Conservation (phyloP, 2,888 invertebrate genomes). For the Tricholauxania praeusta region DNA sequence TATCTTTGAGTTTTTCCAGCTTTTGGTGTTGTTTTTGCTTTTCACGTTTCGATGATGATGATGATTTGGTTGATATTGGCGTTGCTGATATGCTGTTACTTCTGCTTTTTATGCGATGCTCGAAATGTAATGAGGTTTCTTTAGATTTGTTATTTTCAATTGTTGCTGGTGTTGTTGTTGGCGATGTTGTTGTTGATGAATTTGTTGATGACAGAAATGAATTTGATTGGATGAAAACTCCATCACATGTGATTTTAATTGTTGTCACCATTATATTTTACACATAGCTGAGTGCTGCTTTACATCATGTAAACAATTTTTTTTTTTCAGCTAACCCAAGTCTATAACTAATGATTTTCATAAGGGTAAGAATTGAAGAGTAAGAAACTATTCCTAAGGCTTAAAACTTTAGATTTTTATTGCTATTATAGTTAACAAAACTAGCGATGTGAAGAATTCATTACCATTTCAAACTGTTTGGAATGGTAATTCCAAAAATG, state of each 20-base stretch:
- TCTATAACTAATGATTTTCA: no score
- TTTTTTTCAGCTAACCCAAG: no score
- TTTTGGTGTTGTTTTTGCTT: conserved; percentile 37
- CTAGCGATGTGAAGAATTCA: no score
- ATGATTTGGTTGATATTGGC: background rate
- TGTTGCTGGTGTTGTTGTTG: conserved; percentile 32
- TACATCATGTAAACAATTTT: background rate
- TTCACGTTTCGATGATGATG: conserved; percentile 17
- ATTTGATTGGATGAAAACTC: conserved; percentile 67
- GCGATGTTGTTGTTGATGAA: conserved; percentile 34
- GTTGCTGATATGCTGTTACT: no score
- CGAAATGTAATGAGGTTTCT: conserved; percentile 39
- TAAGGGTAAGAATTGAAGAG: no score
- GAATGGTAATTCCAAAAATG: no score
- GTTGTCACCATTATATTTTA: conserved; percentile 65
- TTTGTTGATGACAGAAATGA: conserved; percentile 60
- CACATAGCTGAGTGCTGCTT: conserved; percentile 40
- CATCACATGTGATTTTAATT: conserved; percentile 68
- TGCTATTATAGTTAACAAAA: no score
- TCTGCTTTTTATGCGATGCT: conserved; percentile 18
- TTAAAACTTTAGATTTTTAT: no score
- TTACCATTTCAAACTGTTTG: no score
- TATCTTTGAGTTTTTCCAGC: conserved; percentile 41
- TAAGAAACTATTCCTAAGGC: no score
- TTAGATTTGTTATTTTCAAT: conserved; percentile 16